Evolutionary conservation across 2,113 vertebrate species (phyloP), one percentile per base, ranked within the genome.

Genomic region (Colossoma macropomum): DNA sequence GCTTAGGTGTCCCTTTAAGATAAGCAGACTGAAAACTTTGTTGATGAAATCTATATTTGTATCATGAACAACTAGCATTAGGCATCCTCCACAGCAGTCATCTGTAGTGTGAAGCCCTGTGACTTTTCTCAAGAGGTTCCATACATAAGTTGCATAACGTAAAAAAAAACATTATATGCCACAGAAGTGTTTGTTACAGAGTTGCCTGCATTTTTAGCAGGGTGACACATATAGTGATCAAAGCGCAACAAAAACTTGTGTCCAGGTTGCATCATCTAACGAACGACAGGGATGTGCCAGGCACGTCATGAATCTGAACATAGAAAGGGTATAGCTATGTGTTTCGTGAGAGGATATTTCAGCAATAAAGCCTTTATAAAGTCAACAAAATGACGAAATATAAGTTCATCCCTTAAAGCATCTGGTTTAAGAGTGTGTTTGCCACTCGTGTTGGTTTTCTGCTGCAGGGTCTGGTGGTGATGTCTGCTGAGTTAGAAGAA

Each of bases 401-500:
- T 27, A 12, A 25, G 23, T 62, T 13, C 59, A 27, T 62, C 59
- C n/a, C 59, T 25, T 27, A 62, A 52, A 10, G 8, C 9, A 10
- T 27, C 59, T 1, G n/a, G 10, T n/a, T 25, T 62, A 5, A 62
- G n/a, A 27, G 27, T 13, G 1, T 27, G 19, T 8, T 27, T 12
- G 16, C 8, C 4, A 0, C 21, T 52, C 75, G 23, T 50, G 45
- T 79, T 30, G 54, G 23, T 81, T 48, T 72, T 56, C 16, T 71
- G 41, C 8, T 83, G 41, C 73, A 97, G 95, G 95, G 96, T 3
- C 91, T 96, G 70, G 95, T 96, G 17, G 95, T 95, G 80, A 96
- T 97, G 95, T 96, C 96, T 32, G 88, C 93, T 3, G 96, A 97
- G 76, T 90, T 98, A 77, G 96, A 97, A 88, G 96, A 96, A 82